Conservation (phyloP, 2,113 vertebrate genomes). For the Pontoporia blainvillei region DNA sequence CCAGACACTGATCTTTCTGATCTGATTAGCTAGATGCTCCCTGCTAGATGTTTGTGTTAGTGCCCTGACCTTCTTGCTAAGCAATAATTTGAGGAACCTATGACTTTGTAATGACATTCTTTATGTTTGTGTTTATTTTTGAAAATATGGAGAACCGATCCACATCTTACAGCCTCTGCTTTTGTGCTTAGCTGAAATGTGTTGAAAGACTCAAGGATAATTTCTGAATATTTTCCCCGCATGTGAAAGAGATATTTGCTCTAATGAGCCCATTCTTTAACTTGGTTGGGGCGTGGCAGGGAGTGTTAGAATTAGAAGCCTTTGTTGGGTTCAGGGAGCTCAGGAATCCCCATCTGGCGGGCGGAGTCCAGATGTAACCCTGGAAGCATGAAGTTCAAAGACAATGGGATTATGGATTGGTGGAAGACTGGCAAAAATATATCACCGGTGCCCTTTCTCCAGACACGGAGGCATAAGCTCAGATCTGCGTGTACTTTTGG, state of each 20-base stretch:
- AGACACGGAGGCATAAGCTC: background rate
- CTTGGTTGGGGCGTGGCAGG: background rate
- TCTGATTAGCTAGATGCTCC: background rate
- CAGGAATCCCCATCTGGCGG: background rate
- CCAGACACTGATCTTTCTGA: background rate
- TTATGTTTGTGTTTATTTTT: constrained; percentile 38
- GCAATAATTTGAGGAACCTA: background rate
- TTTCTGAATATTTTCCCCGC: background rate
- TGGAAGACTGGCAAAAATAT: background rate
- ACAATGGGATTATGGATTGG: background rate
- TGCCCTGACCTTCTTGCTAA: background rate
- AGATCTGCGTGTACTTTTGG: background rate
- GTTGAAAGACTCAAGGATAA: background rate
- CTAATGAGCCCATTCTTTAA: background rate
- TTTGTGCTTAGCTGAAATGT: background rate
- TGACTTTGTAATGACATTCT: background rate
- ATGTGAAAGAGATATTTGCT: background rate
- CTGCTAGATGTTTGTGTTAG: background rate
- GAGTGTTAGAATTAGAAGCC: background rate
- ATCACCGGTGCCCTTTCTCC: background rate
- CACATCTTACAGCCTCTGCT: background rate
- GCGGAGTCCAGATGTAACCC: background rate
- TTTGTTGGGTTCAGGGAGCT: background rate
- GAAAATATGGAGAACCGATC: background rate
- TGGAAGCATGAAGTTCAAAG: constrained; percentile 7